Percentiles rank a stretch among this genome's conserved stretches.
phyloP scores from a whole-genome alignment of 2,797 vertebrate genomes.

The Manis pentadactyla region DNA sequence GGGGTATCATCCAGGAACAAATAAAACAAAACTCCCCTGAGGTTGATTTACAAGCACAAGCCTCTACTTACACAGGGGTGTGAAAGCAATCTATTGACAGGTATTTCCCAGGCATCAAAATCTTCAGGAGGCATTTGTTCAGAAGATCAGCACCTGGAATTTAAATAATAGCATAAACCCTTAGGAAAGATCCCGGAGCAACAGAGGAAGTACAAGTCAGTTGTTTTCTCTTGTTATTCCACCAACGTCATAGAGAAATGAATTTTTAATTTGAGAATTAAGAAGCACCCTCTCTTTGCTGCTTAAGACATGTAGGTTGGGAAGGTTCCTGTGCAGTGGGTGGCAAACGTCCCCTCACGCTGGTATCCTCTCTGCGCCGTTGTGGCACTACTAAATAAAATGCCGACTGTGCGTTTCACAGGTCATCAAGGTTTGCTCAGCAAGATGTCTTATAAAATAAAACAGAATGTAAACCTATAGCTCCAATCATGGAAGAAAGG shows the following conservation, averaged over 20 bases:
- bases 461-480: not conserved
- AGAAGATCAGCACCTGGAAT: slow-evolving; percentile 61
- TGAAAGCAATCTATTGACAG: not conserved
- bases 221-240: not conserved
- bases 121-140: not conserved
- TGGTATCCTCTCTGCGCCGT: not conserved
- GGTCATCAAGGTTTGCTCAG: not conserved
- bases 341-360: not conserved
- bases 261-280: not conserved
- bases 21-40: not conserved
- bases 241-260: not conserved
- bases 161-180: not conserved
- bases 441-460: not conserved
- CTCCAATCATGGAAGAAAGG: not conserved
- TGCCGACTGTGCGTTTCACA: not conserved
- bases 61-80: not conserved
- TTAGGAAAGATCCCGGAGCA: not conserved
- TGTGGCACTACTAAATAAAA: not conserved
- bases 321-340: not conserved
- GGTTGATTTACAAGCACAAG: not conserved
- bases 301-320: not conserved
- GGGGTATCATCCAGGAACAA: not conserved
- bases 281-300: not conserved
- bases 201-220: not conserved
- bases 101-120: not conserved